Conservation (phyloP, 2,888 invertebrate species). For the Idaea straminata region DNA sequence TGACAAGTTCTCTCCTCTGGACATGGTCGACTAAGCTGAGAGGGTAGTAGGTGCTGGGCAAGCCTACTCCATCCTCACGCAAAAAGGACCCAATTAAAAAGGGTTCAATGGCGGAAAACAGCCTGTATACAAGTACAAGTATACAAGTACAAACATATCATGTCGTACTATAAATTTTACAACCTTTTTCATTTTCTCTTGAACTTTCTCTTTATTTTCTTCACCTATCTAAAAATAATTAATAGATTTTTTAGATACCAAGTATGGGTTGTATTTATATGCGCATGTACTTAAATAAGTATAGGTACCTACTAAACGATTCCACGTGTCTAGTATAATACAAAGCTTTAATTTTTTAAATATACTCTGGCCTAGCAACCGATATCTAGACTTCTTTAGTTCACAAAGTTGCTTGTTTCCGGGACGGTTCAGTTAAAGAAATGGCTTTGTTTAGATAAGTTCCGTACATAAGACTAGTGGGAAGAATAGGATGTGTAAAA, state of each 20-base stretch:
- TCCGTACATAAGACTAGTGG: background rate
- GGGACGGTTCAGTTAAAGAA: background rate
- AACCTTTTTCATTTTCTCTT: background rate
- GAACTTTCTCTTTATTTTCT: background rate
- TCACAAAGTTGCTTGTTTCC: background rate
- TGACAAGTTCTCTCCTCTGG: too few species aligned
- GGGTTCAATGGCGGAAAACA: too few species aligned
- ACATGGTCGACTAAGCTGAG: too few species aligned
- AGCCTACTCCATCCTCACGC: too few species aligned
- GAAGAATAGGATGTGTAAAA: background rate
- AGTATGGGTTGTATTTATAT: background rate
- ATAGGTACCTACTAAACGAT: conserved; percentile 5
- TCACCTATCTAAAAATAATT: too few species aligned
- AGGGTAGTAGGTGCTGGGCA: too few species aligned
- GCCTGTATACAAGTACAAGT: too few species aligned
- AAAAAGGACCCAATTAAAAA: too few species aligned
- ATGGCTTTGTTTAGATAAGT: background rate
- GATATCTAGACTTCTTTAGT: background rate
- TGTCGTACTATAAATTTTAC: too few species aligned
- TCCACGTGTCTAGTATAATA: conserved; percentile 14
- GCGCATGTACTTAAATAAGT: background rate
- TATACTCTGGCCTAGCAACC: conserved; percentile 11
- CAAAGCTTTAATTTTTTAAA: conserved; percentile 7
- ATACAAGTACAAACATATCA: too few species aligned
- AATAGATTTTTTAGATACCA: background rate